phyloP scores from a whole-genome alignment of 2,888 invertebrate species.

The Temnothorax rugatulus region DNA sequence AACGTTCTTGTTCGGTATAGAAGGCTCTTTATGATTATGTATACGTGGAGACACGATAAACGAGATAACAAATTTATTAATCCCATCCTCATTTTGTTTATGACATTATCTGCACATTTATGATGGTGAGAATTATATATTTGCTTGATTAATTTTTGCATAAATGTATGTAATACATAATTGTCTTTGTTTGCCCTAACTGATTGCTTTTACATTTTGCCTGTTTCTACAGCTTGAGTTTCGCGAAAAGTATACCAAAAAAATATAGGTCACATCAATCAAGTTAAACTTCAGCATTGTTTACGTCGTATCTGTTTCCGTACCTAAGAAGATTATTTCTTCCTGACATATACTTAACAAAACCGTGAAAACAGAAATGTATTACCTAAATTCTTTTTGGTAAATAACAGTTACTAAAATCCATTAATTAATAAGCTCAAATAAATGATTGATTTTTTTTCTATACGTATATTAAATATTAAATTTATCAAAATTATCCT shows the following conservation, averaged over 20 bases:
- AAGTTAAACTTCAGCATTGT: background rate
- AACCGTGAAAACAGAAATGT: background rate
- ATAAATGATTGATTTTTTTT: no score
- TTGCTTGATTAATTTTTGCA: background rate
- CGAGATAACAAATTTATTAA: conserved; percentile 65
- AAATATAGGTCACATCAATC: conserved; percentile 20
- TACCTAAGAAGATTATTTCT: conserved; percentile 32
- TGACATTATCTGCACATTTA: background rate
- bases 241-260: background rate
- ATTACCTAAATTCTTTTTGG: background rate
- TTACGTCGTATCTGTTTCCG: conserved; percentile 14
- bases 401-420: background rate
- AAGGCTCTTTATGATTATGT: conserved; percentile 45
- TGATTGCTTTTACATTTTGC: background rate
- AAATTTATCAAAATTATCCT: no score
- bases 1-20: conserved; percentile 64
- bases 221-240: background rate
- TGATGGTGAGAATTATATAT: background rate
- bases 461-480: no score
- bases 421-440: background rate
- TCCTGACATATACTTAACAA: no score
- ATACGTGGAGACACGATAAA: conserved; percentile 49
- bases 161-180: conserved; percentile 1
- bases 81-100: conserved; percentile 4
- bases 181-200: background rate